Evolutionary conservation across 1,140 invertebrate species (phyloP).

Genomic region (Varroa destructor): DNA sequence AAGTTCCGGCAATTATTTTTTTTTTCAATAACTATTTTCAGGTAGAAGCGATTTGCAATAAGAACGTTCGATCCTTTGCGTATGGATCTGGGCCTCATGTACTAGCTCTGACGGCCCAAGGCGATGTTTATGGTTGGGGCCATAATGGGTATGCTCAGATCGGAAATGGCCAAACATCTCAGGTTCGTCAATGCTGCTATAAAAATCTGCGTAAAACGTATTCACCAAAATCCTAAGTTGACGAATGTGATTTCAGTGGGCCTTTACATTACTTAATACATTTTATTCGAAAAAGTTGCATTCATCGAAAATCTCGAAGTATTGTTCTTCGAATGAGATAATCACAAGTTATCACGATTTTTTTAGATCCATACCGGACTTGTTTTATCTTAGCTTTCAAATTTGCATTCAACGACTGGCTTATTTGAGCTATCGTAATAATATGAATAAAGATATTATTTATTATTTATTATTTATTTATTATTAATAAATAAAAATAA

Average conservation of each 20-base stretch:
- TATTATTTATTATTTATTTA: not conserved
- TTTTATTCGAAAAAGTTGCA: not conserved
- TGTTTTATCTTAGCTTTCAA: too few species aligned
- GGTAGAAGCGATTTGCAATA: constrained; percentile 48
- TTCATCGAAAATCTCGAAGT: constrained; percentile 36
- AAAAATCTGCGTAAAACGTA: not conserved
- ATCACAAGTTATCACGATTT: too few species aligned
- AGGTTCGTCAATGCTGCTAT: not conserved
- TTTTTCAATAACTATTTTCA: not conserved
- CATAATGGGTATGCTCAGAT: constrained; percentile 50
- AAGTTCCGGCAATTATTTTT: not conserved
- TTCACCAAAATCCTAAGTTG: not conserved
- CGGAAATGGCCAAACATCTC: not conserved
- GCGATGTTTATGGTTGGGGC: constrained; percentile 54
- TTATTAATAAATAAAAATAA: too few species aligned
- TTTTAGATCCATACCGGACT: too few species aligned
- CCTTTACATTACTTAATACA: not conserved
- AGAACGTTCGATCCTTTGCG: constrained; percentile 49
- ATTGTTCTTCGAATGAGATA: too few species aligned
- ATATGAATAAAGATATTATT: not conserved
- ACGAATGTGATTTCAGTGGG: not conserved
- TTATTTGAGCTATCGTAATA: not conserved
- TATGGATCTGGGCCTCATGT: constrained; percentile 55
- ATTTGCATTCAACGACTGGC: too few species aligned
- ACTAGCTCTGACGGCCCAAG: constrained; percentile 48